phyloP scores from a whole-genome alignment of 2,888 invertebrate genomes.

The Hipparchia sbordonii region DNA sequence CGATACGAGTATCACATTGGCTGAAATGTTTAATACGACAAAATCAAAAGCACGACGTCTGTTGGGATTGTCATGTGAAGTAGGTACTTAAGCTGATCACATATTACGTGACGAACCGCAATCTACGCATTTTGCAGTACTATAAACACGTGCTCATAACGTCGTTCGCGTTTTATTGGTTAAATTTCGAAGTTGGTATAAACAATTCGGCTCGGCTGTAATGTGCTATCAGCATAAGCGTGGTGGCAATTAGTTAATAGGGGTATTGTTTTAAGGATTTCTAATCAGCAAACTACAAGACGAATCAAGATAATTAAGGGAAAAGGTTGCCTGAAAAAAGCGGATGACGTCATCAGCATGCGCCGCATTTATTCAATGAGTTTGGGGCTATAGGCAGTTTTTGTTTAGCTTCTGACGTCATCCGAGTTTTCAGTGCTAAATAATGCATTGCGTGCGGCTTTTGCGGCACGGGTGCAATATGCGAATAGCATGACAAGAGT shows the following conservation, averaged over 20 bases:
- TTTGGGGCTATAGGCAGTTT: too few species aligned
- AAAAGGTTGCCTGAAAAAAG: too few species aligned
- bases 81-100: background rate
- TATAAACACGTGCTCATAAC: too few species aligned
- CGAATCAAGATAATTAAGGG: background rate
- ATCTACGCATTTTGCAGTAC: background rate
- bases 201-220: background rate
- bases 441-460: background rate
- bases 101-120: background rate
- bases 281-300: background rate
- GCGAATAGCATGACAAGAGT: background rate
- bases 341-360: too few species aligned
- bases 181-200: background rate
- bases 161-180: too few species aligned
- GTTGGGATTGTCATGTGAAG: background rate
- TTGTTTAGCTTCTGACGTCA: background rate
- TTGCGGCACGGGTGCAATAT: background rate
- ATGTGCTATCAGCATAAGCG: background rate
- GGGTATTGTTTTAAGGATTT: background rate
- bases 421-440: background rate
- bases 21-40: too few species aligned
- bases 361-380: too few species aligned
- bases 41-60: too few species aligned
- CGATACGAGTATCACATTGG: too few species aligned
- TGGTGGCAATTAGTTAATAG: background rate